phyloP scores from a whole-genome alignment of 2,888 invertebrate species.

The Drosophila sordidula region DNA sequence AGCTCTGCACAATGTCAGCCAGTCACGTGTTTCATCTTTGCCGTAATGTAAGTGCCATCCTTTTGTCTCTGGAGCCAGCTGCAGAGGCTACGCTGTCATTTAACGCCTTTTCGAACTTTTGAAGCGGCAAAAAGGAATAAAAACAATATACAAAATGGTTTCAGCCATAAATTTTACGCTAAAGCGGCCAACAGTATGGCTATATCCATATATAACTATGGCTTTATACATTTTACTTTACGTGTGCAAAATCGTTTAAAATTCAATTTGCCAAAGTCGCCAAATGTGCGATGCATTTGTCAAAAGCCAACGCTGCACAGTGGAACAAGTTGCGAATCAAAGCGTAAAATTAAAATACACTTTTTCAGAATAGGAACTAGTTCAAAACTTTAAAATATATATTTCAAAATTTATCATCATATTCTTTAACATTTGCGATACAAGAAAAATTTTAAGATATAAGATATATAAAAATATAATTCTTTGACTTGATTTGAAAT shows the following conservation, averaged over 20 bases:
- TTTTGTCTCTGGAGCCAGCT: constrained; percentile 38
- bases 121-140: constrained; percentile 13
- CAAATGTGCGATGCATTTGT: constrained; percentile 45
- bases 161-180: constrained; percentile 36
- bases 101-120: constrained; percentile 38
- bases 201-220: constrained; percentile 24
- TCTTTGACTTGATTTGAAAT: too few relatives aligned
- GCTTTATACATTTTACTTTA: constrained; percentile 36
- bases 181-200: constrained; percentile 33
- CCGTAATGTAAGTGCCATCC: constrained; percentile 60
- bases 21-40: constrained; percentile 73
- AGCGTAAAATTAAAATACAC: not conserved
- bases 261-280: constrained; percentile 64
- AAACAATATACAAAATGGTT: constrained; percentile 40
- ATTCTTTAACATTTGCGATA: too few relatives aligned
- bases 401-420: too few relatives aligned
- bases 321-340: constrained; percentile 1
- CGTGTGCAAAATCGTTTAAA: constrained; percentile 55
- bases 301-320: constrained; percentile 37
- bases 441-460: too few relatives aligned
- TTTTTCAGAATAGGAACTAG: too few relatives aligned
- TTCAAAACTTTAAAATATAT: too few relatives aligned
- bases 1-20: constrained; percentile 30
- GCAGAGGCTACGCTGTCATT: constrained; percentile 43
- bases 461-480: too few relatives aligned